Evolutionary conservation across 2,888 invertebrate genomes (phyloP), one percentile per base, ranked within the genome.

Genomic region (Sinodicranocentrus sp.): DNA sequence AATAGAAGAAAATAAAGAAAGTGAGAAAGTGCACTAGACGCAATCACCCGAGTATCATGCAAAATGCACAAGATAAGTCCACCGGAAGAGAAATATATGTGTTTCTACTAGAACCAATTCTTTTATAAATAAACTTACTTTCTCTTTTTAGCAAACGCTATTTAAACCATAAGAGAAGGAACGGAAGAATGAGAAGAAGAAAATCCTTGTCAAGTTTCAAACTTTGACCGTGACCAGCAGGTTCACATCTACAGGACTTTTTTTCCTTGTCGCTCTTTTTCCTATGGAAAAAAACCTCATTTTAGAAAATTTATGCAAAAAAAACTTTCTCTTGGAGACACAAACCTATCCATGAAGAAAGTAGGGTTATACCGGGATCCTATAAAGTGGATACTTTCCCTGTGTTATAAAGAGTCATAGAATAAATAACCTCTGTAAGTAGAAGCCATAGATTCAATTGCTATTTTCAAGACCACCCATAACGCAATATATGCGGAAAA

Each of bases 181-280:
- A 43, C 72, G 59, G 17, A 59, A 73, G 65, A 52, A 59, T 43
- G 19, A 61, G 52, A 65, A n/a, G 33, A 59, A 57, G 19, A 61
- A 63, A 65, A n/a, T 43, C 68, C 44, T 67, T 73, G 80, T 82
- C 73, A 82, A 82, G 52, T 82, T 82, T 82, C 73, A 82, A 82
- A 82, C 80, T 82, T 82, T 82, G 80, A 82, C 80, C 73, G 68
- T 68, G 57, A 82, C 80, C 80, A 82, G 80, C 80, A 82, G 80
- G 73, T 67, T 73, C 73, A 82, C 68, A 67, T 82, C 73, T 6
- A 61, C 33, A 71, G 19, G 39, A 67, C 43, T 61, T 43, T 61
- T 71, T 52, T 10, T 19, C 65, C 25, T 23, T 26, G 1, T 39
- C 25, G 26, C 10, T 39, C 59, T 75, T 6, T 33, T 15, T 39